Evolutionary conservation across 35 echinoderm and acorn worm genomes (phyloP).

Genomic region (Diadema setosum): DNA sequence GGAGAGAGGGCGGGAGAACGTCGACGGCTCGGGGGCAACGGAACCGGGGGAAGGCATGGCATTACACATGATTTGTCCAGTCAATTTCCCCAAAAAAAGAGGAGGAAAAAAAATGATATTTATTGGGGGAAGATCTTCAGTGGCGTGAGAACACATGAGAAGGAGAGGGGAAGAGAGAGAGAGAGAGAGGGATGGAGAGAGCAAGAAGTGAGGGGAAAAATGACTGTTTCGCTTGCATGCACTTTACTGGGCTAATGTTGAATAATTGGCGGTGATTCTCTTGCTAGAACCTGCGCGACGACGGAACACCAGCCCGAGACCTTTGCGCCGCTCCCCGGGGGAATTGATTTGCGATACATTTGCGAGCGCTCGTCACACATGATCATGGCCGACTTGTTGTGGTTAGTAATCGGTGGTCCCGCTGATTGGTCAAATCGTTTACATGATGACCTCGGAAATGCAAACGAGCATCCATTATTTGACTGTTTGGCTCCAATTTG

Average conservation of each 20-base stretch:
- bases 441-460: background rate
- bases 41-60: background rate
- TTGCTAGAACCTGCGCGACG: background rate
- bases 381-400: background rate
- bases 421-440: background rate
- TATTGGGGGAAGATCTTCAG: slow-evolving; percentile 14
- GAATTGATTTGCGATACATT: slow-evolving; percentile 33
- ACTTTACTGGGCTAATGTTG: slow-evolving; percentile 18
- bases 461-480: slow-evolving; percentile 21
- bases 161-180: background rate
- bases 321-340: background rate
- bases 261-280: background rate
- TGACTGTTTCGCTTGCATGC: background rate
- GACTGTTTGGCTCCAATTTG: slow-evolving; percentile 23
- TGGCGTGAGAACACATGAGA: background rate
- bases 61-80: slow-evolving; percentile 16
- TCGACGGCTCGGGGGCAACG: background rate
- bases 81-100: slow-evolving; percentile 15
- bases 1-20: background rate
- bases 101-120: slow-evolving; percentile 20
- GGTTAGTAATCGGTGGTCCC: background rate
- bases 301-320: background rate
- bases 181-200: too few relatives aligned
- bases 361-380: background rate
- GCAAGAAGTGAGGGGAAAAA: background rate